Base-by-base conservation (phyloP, 2,888 invertebrate species). In the Tenthredo mesomela region DNA sequence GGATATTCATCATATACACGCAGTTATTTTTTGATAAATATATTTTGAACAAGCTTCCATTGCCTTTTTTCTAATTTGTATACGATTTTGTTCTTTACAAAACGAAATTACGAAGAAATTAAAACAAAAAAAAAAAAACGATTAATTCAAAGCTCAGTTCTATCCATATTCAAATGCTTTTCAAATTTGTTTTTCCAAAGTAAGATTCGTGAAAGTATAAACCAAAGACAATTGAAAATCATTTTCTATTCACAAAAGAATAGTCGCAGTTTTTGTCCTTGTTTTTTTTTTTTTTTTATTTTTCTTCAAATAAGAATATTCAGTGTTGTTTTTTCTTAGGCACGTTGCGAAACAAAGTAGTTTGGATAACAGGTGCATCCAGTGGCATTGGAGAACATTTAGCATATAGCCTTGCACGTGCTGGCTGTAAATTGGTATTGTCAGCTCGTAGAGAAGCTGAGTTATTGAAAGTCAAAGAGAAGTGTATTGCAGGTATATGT, bases 361-460 rank as follows among this genome's bases (percentile, higher is more conserved):
- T 97, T 1, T 98, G 97, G 96, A 96, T 98, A 88, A 97, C 97
- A 1, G 97, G 97, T 67, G 97, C 97, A 0, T 97, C 97, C 0
- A 96, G 97, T 93, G 97, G 97, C 18, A 97, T 98, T 86, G 97
- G 97, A 2, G 96, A 97, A 93, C 93, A 95, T 87, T 93, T 97
- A 75, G 97, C 97, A 0, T 94, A 96, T 86, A 94, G 95, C 29
- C 93, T 97, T 80, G 96, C 97, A 0, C 94, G 94, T 89, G 94
- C 94, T 89, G 96, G 96, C 7, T 96, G 95, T 2, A 96, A 95
- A 91, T 90, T 97, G 67, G 95, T 96, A 6, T 89, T 97, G 4
- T 95, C 96, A 10, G 96, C 97, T 0, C 94, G 97, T 82, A 94
- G 96, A 85, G 92, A 94, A 88, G 91, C 94, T 37, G 95, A 96